These are phyloP conservation scores for Temnothorax rugatulus DNA, from an alignment of 2,888 invertebrate species.

Conservation along the genomic window DNA sequence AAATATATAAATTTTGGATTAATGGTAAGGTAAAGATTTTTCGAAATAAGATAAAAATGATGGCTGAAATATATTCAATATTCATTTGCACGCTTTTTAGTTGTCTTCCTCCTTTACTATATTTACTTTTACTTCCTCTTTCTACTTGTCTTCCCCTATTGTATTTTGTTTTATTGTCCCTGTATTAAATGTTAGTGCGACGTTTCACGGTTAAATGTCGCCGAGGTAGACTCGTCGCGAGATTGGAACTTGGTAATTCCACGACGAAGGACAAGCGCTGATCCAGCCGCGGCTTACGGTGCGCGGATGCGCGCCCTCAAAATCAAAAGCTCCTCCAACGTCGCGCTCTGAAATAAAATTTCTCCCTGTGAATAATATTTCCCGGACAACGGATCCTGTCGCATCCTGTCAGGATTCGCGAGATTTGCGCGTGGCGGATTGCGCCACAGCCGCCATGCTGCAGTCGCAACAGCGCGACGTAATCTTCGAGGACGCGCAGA, in stretches of 20 bases:
- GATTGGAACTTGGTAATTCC: conserved; percentile 10
- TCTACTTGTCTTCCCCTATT: neutral
- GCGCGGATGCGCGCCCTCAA: conserved; percentile 17
- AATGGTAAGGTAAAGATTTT: neutral
- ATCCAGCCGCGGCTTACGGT: conserved; percentile 23
- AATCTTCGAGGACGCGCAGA: conserved; percentile 31
- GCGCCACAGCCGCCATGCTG: conserved; percentile 1
- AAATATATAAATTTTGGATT: neutral
- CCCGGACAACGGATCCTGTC: conserved; percentile 21
- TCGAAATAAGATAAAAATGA: neutral
- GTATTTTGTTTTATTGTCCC: neutral
- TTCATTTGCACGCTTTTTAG: neutral
- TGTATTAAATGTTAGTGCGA: neutral
- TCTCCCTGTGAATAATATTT: conserved; percentile 38
- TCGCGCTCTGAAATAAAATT: conserved; percentile 30
- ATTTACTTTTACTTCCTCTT: no score
- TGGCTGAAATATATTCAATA: neutral
- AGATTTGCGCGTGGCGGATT: conserved; percentile 36
- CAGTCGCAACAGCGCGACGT: conserved; percentile 11
- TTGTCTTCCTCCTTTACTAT: neutral
- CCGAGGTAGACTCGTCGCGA: conserved; percentile 31
- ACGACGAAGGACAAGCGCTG: conserved; percentile 3
- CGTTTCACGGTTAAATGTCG: conserved; percentile 22
- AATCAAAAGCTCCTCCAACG: conserved; percentile 27
- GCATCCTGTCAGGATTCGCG: conserved; percentile 14